Evolutionary conservation across 2,113 vertebrate genomes (phyloP), one percentile per base, ranked within the genome.

Genomic region (Canis aureus): DNA sequence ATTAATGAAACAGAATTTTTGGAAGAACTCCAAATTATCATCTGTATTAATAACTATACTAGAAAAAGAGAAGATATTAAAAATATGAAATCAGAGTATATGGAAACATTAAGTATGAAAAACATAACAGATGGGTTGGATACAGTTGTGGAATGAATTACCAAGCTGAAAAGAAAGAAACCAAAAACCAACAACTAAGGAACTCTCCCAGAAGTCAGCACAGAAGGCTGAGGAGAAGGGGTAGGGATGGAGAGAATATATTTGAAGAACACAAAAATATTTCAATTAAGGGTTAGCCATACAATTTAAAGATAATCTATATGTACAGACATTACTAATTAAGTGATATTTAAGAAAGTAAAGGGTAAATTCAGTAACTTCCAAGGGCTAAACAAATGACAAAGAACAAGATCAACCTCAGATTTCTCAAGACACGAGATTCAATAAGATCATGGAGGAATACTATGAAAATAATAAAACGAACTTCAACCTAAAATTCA

Each of bases 291-390:
- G 57, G 32, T 81, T 67, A 93, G 27, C 22, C 27, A 94, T 87
- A 80, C 5, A 76, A 13, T 74, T 85, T 85, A 92, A 89, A 32
- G 22, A 79, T 71, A 79, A 92, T 51, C 8, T 89, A 69, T 38
- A 79, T 2, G 2, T 27, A 92, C 35, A 69, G 3, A 67, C 43
- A 55, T 27, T 53, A 62, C 57, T n/a, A 69, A 69, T 35, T 35
- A 69, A 66, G 43, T 88, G 78, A 91, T 79, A 95, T 69, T 78
- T 92, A 85, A 86, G 49, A 92, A 64, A 81, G 38, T 38, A 10
- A 83, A 74, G n/a, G 51, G 80, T 81, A 97, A 78, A 66, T 94
- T 73, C 49, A 74, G 13, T 85, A 96, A 78, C 38, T 67, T 97
- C 57, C 79, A 95, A 81, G 86, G 53, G 79, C 89, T 49, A 90